Evolutionary conservation across 2,888 invertebrate genomes (phyloP).

Genomic region (Tenodera sinensis): DNA sequence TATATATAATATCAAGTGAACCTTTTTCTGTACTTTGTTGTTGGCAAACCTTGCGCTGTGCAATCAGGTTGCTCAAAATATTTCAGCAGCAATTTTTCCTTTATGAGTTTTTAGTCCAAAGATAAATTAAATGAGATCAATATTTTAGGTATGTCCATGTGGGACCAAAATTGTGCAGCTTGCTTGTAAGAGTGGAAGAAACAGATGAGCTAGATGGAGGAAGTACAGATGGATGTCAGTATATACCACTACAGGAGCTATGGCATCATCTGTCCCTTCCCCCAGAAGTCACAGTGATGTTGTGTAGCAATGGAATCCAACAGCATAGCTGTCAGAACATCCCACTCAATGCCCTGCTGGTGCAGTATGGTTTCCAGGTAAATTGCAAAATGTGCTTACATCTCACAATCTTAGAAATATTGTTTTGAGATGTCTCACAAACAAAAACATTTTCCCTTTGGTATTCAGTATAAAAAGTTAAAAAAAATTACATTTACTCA

Average conservation of each 20-base stretch:
- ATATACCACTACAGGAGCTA: slow-evolving; percentile 41
- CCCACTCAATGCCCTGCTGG: slow-evolving; percentile 53
- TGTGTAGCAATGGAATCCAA: slow-evolving; percentile 49
- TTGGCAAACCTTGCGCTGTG: no score
- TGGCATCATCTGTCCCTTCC: slow-evolving; percentile 48
- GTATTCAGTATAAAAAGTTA: no score
- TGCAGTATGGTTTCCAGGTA: slow-evolving; percentile 59
- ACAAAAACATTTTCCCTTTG: no score
- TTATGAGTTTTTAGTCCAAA: no score
- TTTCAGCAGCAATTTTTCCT: no score
- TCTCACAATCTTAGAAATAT: no score
- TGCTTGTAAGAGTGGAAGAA: slow-evolving; percentile 48
- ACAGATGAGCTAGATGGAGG: slow-evolving; percentile 39
- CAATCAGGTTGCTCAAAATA: no score
- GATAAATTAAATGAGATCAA: no score
- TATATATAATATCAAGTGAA: no score
- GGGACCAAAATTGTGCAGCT: slow-evolving; percentile 54
- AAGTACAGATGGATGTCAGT: slow-evolving; percentile 40
- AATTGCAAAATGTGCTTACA: neutral
- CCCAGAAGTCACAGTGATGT: slow-evolving; percentile 43
- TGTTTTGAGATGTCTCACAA: no score
- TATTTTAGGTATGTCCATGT: slow-evolving; percentile 50
- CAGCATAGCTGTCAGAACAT: slow-evolving; percentile 41
- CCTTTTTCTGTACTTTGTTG: no score
- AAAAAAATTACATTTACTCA: no score